These are phyloP conservation scores for Agonopterix heracliana DNA, from an alignment of 2,888 invertebrate species.

Conservation along the genomic window DNA sequence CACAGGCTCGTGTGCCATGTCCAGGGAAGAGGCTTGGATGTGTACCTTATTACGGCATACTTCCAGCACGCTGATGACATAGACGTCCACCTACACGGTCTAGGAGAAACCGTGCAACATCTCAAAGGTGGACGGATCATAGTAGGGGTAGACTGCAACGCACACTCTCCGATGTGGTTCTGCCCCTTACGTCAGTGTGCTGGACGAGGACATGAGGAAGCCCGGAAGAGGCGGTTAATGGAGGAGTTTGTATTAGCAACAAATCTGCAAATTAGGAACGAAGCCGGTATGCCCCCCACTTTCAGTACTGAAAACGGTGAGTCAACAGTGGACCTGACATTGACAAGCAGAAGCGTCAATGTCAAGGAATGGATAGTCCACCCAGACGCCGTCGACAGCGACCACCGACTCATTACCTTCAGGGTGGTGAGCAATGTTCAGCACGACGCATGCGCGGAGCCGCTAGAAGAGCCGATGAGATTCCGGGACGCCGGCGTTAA, in stretches of 20 bases:
- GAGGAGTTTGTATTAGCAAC: slow-evolving; percentile 12
- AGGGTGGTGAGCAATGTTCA: not conserved
- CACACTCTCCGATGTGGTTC: slow-evolving; percentile 20
- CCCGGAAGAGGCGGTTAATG: slow-evolving; percentile 7
- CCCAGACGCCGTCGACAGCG: slow-evolving; percentile 13
- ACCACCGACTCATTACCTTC: slow-evolving; percentile 17
- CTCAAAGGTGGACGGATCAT: not conserved
- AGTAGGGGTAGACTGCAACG: not conserved
- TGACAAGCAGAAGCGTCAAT: slow-evolving; percentile 3
- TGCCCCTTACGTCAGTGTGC: slow-evolving; percentile 7
- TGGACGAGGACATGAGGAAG: slow-evolving; percentile 12
- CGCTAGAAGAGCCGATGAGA: not conserved
- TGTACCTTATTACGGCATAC: not conserved
- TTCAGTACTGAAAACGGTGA: slow-evolving; percentile 14
- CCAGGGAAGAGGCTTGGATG: not conserved
- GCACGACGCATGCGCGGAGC: not conserved
- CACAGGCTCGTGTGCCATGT: not conserved
- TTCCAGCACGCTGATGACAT: not conserved
- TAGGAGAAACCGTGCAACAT: not conserved
- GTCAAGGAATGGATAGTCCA: slow-evolving; percentile 15
- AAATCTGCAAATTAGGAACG: slow-evolving; percentile 4
- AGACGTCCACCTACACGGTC: not conserved
- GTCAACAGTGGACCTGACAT: slow-evolving; percentile 23
- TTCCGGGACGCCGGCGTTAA: not conserved
- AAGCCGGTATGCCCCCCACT: slow-evolving; percentile 10